Conservation (phyloP, 2,888 invertebrate species). For the Leucoptera coffeella region DNA sequence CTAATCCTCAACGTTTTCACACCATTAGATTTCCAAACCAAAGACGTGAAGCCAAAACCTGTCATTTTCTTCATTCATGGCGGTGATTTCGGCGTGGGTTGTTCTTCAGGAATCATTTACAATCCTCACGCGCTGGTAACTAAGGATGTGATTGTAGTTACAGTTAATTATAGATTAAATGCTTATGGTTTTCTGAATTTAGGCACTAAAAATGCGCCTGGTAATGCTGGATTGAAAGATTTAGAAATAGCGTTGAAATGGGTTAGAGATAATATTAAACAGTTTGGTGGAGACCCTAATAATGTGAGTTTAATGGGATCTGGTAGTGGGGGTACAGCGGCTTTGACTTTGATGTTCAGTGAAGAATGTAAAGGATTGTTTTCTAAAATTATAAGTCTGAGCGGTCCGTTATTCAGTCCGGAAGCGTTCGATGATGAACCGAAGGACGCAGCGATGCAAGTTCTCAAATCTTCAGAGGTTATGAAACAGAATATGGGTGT, state of each 20-base stretch:
- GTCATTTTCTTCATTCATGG: conserved; percentile 46
- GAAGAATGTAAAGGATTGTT: conserved; percentile 32
- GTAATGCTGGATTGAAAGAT: conserved; percentile 42
- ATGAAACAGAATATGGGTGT: no score
- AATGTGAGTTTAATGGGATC: conserved; percentile 42
- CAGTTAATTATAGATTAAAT: conserved; percentile 44
- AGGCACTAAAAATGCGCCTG: conserved; percentile 29
- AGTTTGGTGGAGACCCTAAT: conserved; percentile 29
- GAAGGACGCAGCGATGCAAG: conserved; percentile 24
- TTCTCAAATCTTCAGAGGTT: conserved; percentile 28
- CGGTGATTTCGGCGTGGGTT: conserved; percentile 39
- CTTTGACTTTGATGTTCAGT: conserved; percentile 30
- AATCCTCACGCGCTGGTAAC: conserved; percentile 39
- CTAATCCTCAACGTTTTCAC: conserved; percentile 34
- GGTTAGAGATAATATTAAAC: conserved; percentile 27
- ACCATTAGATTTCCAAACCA: conserved; percentile 13
- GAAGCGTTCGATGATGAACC: conserved; percentile 27
- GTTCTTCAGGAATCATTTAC: conserved; percentile 27
- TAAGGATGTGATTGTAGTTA: conserved; percentile 34
- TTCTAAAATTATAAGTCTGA: conserved; percentile 31
- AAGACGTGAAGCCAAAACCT: conserved; percentile 20
- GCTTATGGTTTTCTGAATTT: conserved; percentile 39
- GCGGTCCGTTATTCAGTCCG: conserved; percentile 27
- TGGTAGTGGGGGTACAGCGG: conserved; percentile 34
- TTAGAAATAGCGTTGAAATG: conserved; percentile 38